Evolutionary conservation across 2,888 invertebrate genomes (phyloP).

Genomic region (Diaprepes abbreviatus): DNA sequence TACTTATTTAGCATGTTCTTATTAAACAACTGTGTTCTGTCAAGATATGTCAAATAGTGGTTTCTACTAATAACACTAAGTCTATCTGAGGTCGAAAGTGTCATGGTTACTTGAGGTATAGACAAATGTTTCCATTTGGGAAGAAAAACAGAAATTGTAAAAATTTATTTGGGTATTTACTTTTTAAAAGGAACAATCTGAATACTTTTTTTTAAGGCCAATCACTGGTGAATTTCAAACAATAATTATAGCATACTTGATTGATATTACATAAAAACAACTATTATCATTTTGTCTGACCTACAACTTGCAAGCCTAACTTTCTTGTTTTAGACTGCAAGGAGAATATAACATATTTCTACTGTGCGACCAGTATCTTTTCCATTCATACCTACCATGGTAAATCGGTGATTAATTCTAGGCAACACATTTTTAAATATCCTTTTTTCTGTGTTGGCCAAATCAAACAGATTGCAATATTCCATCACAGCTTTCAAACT

Average conservation of each 20-base stretch:
- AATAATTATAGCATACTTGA: too few species aligned
- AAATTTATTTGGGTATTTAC: background rate
- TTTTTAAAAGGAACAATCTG: too few species aligned
- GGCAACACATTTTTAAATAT: constrained; percentile 16
- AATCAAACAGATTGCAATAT: background rate
- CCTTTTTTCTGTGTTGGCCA: background rate
- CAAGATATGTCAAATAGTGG: too few species aligned
- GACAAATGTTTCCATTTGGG: too few species aligned
- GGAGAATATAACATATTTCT: background rate
- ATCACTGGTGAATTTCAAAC: background rate
- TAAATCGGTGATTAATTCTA: background rate
- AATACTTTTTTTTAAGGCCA: too few species aligned
- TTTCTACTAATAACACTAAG: too few species aligned
- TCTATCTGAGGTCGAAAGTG: too few species aligned
- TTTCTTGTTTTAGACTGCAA: background rate
- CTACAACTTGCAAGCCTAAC: background rate
- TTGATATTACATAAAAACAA: too few species aligned
- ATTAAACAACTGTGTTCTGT: too few species aligned
- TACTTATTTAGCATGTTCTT: too few species aligned
- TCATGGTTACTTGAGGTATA: too few species aligned
- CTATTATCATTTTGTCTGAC: background rate
- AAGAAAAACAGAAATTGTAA: too few species aligned
- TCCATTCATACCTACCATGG: background rate
- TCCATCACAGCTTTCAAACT: constrained; percentile 1
- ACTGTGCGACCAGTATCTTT: background rate